Conservation (phyloP, 2,888 invertebrate species). For the Ichneumoninae sp. region DNA sequence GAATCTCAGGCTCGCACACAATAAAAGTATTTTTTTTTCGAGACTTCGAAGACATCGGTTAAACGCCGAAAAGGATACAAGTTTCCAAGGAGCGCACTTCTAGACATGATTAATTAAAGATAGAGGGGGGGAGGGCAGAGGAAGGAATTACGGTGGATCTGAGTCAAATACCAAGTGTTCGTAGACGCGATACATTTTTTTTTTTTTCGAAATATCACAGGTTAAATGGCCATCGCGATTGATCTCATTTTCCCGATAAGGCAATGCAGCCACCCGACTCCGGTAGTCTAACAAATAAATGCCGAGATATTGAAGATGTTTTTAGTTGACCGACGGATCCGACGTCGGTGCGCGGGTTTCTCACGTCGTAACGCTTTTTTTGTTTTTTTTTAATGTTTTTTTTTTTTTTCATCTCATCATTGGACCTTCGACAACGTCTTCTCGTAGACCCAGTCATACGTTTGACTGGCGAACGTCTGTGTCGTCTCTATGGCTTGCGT, state of each 20-base stretch:
- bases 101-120: conserved; percentile 20
- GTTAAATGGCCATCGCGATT: conserved; percentile 78
- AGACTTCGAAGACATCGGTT: conserved; percentile 20
- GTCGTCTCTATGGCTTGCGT: conserved; percentile 89
- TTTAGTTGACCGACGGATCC: conserved; percentile 56
- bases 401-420: conserved; percentile 79
- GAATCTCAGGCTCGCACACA: conserved; percentile 17
- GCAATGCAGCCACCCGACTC: conserved; percentile 70
- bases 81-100: conserved; percentile 12
- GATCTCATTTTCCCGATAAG: conserved; percentile 65
- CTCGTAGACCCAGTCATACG: conserved; percentile 91
- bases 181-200: conserved; percentile 70
- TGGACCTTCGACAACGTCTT: conserved; percentile 90
- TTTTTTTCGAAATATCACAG: conserved; percentile 80
- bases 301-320: conserved; percentile 73
- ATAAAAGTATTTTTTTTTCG: conserved; percentile 22
- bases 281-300: conserved; percentile 79
- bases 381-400: conserved; percentile 45
- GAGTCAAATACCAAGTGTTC: conserved; percentile 49
- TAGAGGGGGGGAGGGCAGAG: not conserved
- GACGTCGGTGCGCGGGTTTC: conserved; percentile 45
- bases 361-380: conserved; percentile 42
- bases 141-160: conserved; percentile 35
- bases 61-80: conserved; percentile 33
- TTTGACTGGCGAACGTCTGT: conserved; percentile 88